A percentile compares a stretch with the other conserved stretches of the same genome.
Conservation (phyloP, 53 echinoderm and acorn worm genomes). For the Henricia sp. region DNA sequence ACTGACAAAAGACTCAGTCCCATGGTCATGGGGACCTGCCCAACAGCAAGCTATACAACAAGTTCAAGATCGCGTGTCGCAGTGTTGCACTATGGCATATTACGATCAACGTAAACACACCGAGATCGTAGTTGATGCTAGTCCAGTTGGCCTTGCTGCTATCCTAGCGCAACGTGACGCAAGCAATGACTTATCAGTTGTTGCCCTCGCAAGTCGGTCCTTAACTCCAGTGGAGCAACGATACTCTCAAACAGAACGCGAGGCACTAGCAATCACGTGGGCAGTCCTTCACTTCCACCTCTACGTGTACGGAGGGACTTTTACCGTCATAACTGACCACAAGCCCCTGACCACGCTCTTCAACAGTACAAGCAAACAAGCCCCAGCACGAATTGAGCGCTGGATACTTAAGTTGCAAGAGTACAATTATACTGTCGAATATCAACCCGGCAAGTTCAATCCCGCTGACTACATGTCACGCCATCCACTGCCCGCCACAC, state of each 20-base stretch:
- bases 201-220: conserved; percentile 60
- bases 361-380: conserved; percentile 24
- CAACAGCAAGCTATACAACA: conserved; percentile 33
- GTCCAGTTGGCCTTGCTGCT: conserved; percentile 68
- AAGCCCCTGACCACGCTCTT: conserved; percentile 54
- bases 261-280: conserved; percentile 66
- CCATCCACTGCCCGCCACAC: conserved; percentile 34
- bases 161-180: conserved; percentile 60
- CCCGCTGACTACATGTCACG: conserved; percentile 65
- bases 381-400: conserved; percentile 56
- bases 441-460: conserved; percentile 45
- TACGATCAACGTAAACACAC: conserved; percentile 65
- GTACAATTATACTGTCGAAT: conserved; percentile 44
- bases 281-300: conserved; percentile 52
- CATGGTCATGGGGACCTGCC: conserved; percentile 32
- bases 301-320: conserved; percentile 54
- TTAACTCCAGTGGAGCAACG: conserved; percentile 69
- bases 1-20: conserved; percentile 17
- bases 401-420: conserved; percentile 48
- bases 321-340: conserved; percentile 64
- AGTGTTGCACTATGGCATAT: conserved; percentile 54
- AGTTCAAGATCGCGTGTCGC: conserved; percentile 12
- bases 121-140: conserved; percentile 64
- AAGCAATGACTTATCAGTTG: conserved; percentile 37
- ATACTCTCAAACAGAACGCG: too few species aligned